Evolutionary conservation across 1,140 invertebrate species (phyloP).

Genomic region (Trichoplusia ni): DNA sequence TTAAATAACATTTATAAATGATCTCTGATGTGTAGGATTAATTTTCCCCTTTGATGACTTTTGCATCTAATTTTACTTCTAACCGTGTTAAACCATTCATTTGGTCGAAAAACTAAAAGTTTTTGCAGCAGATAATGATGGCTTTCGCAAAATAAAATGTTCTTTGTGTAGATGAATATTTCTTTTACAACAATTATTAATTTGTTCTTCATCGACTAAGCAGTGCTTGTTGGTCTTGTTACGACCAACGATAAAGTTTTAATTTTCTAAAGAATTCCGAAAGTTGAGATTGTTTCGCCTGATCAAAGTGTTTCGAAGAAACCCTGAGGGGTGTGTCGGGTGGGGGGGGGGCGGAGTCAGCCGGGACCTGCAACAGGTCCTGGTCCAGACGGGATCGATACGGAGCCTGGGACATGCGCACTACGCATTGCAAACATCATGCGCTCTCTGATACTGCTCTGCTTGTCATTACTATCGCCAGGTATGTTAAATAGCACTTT

Average conservation of each 20-base stretch:
- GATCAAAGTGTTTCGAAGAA: conserved; percentile 60
- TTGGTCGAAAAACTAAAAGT: no score
- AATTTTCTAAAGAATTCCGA: conserved; percentile 72
- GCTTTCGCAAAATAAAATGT: no score
- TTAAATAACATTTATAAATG: no score
- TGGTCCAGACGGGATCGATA: conserved; percentile 65
- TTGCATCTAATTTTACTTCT: no score
- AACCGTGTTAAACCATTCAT: no score
- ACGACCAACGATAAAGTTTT: conserved; percentile 61
- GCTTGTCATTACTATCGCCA: conserved; percentile 61
- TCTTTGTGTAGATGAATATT: not conserved
- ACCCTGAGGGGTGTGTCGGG: conserved; percentile 38
- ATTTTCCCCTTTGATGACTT: no score
- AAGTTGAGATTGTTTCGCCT: conserved; percentile 76
- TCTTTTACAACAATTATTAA: conserved; percentile 9
- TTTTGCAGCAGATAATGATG: no score
- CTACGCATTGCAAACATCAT: conserved; percentile 57
- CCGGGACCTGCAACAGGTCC: conserved; percentile 69
- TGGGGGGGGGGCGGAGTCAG: conserved; percentile 49
- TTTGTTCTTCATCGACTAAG: conserved; percentile 13
- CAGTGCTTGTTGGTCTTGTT: conserved; percentile 5
- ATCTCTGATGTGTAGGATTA: no score
- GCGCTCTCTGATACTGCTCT: conserved; percentile 66
- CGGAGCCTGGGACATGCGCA: conserved; percentile 71
- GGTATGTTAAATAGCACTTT: conserved; percentile 65